These are phyloP conservation scores for Oriolus oriolus DNA, from an alignment of 2,113 vertebrate genomes.

Conservation along the genomic window DNA sequence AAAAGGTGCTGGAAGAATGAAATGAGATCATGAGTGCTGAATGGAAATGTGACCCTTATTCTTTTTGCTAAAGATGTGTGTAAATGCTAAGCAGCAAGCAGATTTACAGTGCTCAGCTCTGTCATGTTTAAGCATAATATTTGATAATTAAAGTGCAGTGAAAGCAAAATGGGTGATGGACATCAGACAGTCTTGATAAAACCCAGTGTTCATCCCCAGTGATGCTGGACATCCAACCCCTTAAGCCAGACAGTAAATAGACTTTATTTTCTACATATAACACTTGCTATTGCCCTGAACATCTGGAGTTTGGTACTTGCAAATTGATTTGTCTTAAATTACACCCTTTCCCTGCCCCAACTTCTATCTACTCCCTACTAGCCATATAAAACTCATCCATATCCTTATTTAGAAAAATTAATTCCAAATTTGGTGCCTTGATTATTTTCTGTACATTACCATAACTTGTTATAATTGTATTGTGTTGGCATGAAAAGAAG, in stretches of 20 bases:
- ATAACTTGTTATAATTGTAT: conserved; percentile 1
- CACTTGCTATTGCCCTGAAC: neutral
- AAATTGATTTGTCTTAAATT: neutral
- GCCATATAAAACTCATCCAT: neutral
- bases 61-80: neutral
- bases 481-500: neutral
- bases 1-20: neutral
- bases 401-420: neutral
- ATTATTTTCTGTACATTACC: neutral
- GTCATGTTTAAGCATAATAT: neutral
- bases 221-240: too few relatives aligned
- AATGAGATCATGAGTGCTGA: neutral
- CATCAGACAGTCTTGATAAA: neutral
- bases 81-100: neutral
- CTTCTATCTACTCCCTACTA: neutral
- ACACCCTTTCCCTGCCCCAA: neutral
- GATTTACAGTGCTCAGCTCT: neutral
- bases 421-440: neutral
- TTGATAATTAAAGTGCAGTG: neutral
- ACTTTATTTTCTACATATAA: rapidly evolving
- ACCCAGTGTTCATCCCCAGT: rapidly evolving
- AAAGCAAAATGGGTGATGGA: neutral
- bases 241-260: neutral
- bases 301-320: neutral
- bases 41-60: neutral